phyloP scores from a whole-genome alignment of 2,113 vertebrate genomes.

The Ptilorrhoa leucosticta region DNA sequence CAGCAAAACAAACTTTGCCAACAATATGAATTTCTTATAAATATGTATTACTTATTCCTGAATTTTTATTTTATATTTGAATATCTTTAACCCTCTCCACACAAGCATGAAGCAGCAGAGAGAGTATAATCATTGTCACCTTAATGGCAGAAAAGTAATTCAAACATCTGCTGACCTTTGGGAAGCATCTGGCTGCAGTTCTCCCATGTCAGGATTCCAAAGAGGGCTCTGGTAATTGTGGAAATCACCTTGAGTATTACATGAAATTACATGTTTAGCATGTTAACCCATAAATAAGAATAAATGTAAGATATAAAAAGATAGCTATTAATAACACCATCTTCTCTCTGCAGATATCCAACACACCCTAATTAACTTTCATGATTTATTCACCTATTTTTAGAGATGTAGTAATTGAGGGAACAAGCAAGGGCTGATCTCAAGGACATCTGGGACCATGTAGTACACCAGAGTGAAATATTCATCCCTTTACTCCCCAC shows the following conservation, averaged over 20 bases:
- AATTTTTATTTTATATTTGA: background rate
- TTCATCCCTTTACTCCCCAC: fast-evolving
- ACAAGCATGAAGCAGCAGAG: background rate
- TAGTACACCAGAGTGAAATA: background rate
- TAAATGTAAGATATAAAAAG: background rate
- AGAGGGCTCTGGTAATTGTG: background rate
- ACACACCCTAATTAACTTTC: slow-evolving; percentile 20
- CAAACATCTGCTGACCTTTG: background rate
- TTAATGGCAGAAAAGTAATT: background rate
- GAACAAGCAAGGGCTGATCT: background rate
- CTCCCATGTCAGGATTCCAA: background rate
- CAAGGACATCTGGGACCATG: background rate
- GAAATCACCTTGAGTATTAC: background rate
- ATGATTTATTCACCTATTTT: slow-evolving; percentile 17
- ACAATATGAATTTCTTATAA: background rate
- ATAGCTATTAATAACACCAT: background rate
- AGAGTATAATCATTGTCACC: background rate
- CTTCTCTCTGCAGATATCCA: background rate
- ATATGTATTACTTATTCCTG: background rate
- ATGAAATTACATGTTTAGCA: background rate
- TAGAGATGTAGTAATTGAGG: background rate
- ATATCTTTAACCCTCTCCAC: background rate
- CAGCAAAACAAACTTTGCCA: slow-evolving; percentile 14
- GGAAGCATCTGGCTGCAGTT: background rate
- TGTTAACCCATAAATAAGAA: background rate